Evolutionary conservation across 2,113 vertebrate species (phyloP), one percentile per base, ranked within the genome.

Genomic region (Cheirogaleus medius): DNA sequence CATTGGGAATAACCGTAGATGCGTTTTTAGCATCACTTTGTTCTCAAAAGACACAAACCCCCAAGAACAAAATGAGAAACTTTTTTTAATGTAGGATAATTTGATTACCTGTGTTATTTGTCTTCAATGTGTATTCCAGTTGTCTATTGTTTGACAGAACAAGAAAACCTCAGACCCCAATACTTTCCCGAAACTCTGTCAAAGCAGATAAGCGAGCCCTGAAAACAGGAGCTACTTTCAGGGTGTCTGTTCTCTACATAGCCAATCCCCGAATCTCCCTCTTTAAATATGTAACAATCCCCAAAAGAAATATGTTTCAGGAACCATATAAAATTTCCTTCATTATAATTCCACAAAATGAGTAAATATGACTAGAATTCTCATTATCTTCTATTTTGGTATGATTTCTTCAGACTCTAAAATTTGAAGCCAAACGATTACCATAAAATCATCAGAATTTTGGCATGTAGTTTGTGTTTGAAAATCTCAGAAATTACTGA

Each of bases 371-470:
- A 39, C 52, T 76, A 63, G 21, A 90, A 47, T 66, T 44, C 29
- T 93, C 60, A 73, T 66, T 34, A 10, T 37, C 29, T 91, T 86
- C 37, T 77, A 84, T 91, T 66, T 87, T 66, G 42, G 32, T 29
- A 60, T 49, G 77, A 68, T 49, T 91, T 86, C 49, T 29, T 82
- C 73, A 84, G 29, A 89, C n/a, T 64, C 25, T 52, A 68, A 52
- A 92, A 81, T 76, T 44, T 60, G 11, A 97, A 81, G 47, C 14
- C 71, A 98, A 90, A 88, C 32, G 82, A 69, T 8, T 60, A 42
- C 6, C n/a, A 90, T 92, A 60, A 85, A 81, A 64, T 52, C 14
- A 92, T 76, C 66, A 94, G 60, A 92, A 92, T 93, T 77, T 94
- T 92, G n/a, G 23, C 49, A 49, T 39, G 15, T 21, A 9, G 2